A percentile compares a stretch with the other conserved stretches of the same genome.
Conservation (phyloP, 2,888 invertebrate genomes). For the Lycocerus yunnanus region DNA sequence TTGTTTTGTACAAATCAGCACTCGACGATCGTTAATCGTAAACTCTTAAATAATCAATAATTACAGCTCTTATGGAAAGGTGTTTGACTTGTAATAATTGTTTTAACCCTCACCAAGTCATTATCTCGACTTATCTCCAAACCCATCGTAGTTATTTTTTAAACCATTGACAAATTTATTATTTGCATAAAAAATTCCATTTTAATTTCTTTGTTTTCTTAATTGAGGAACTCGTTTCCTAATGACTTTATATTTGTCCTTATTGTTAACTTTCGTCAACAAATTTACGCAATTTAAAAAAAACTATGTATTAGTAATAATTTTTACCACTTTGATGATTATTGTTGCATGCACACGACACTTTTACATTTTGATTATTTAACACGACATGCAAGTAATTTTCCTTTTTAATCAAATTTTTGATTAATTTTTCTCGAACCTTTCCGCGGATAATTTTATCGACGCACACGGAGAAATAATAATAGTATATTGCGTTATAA, state of each 20-base stretch:
- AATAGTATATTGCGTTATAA: too few species aligned
- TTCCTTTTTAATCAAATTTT: not conserved
- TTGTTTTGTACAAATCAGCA: not conserved
- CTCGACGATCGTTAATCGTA: not conserved
- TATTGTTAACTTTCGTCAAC: not conserved
- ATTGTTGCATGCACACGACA: conserved; percentile 19
- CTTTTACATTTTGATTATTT: conserved; percentile 14
- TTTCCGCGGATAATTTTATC: too few species aligned
- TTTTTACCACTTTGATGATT: conserved; percentile 11
- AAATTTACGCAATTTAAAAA: not conserved
- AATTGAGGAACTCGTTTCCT: not conserved
- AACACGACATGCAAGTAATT: conserved; percentile 13
- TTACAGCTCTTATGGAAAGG: not conserved
- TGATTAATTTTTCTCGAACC: not conserved
- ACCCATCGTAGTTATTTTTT: not conserved
- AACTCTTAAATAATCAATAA: not conserved
- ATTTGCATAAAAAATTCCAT: not conserved
- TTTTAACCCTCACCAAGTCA: not conserved
- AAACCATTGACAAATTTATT: not conserved
- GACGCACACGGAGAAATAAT: too few species aligned
- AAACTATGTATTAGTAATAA: conserved; percentile 17
- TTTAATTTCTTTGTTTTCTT: not conserved
- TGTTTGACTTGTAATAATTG: not conserved
- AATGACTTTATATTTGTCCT: not conserved
- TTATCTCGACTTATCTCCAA: not conserved